Percentiles rank a stretch among this genome's conserved stretches.
phyloP scores from a whole-genome alignment of 2,113 vertebrate species.

The Haemorhous mexicanus region DNA sequence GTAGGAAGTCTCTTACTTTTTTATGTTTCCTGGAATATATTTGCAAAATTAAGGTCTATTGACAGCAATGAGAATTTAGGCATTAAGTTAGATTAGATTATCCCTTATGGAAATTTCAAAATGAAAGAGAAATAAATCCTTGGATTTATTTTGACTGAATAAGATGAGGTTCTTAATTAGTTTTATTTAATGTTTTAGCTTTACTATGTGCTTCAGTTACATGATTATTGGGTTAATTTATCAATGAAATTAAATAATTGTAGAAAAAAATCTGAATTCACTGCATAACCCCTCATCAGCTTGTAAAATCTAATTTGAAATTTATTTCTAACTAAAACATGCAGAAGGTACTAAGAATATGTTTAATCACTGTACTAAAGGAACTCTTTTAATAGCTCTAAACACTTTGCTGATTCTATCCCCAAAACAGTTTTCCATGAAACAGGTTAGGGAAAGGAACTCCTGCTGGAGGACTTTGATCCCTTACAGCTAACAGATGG shows the following conservation, averaged over 20 bases:
- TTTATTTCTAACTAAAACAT: neutral
- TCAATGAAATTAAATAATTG: neutral
- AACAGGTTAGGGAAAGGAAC: neutral
- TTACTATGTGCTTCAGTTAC: neutral
- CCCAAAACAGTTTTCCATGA: neutral
- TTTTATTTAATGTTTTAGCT: neutral
- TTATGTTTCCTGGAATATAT: neutral
- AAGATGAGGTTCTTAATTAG: neutral
- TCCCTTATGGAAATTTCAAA: neutral
- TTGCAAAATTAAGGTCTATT: neutral
- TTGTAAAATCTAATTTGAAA: neutral
- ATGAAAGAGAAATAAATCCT: neutral
- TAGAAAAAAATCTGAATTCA: neutral
- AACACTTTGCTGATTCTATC: neutral
- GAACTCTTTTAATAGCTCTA: neutral
- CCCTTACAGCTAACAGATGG: neutral
- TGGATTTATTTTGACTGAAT: neutral
- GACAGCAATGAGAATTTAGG: neutral
- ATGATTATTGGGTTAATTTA: neutral
- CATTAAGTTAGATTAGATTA: neutral
- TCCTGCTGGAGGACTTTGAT: neutral
- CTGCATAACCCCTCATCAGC: neutral
- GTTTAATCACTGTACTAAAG: neutral
- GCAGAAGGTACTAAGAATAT: neutral
- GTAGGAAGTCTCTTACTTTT: neutral